Evolutionary conservation across 2,888 invertebrate genomes (phyloP).

Genomic region (Carabus problematicus): DNA sequence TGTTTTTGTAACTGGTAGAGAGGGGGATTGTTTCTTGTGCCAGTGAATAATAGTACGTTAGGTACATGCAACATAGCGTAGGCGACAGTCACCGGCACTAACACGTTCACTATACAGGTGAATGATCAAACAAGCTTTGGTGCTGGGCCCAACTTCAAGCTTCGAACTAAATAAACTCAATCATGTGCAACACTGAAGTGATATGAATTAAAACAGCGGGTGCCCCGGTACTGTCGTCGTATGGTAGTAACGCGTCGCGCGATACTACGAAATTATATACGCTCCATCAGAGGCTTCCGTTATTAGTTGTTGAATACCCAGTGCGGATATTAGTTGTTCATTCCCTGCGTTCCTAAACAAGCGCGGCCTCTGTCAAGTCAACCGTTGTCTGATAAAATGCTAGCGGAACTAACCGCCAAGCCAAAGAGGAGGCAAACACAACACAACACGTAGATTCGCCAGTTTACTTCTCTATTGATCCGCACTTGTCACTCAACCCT

Average conservation of each 20-base stretch:
- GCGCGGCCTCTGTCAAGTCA: background rate
- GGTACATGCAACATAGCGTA: no score
- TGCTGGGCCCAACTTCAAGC: slow-evolving; percentile 15
- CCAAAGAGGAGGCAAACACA: no score
- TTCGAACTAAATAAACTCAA: slow-evolving; percentile 25
- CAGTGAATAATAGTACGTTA: no score
- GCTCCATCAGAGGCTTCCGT: slow-evolving; percentile 14
- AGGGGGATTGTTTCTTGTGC: no score
- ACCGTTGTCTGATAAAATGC: background rate
- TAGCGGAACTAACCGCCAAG: background rate
- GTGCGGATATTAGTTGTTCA: slow-evolving; percentile 14
- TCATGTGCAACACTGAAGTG: slow-evolving; percentile 28
- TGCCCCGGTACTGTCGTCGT: background rate
- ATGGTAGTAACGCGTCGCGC: no score
- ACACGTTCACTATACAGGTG: slow-evolving; percentile 20
- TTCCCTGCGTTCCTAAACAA: background rate
- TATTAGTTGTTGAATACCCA: slow-evolving; percentile 15
- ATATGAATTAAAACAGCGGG: slow-evolving; percentile 28
- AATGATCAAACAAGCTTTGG: slow-evolving; percentile 30
- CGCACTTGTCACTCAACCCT: background rate
- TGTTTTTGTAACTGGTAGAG: no score
- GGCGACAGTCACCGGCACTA: no score
- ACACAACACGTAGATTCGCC: no score
- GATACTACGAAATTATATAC: slow-evolving; percentile 13
- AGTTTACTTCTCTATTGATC: background rate